These are phyloP conservation scores for Oreochromis niloticus DNA, from an alignment of 2,113 vertebrate genomes.

Conservation along the genomic window DNA sequence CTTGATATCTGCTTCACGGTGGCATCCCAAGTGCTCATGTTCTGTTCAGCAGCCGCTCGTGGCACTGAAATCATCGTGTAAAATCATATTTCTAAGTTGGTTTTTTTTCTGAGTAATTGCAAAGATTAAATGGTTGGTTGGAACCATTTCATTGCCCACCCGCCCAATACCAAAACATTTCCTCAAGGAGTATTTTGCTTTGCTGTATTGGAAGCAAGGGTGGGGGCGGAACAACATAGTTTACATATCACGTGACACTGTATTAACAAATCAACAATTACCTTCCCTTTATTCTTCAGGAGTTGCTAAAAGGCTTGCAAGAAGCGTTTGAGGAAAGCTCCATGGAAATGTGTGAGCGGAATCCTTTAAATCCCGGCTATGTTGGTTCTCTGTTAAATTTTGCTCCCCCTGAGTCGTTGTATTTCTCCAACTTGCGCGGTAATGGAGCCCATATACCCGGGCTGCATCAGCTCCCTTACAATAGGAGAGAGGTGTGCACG, in stretches of 20 bases:
- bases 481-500: constrained; percentile 81
- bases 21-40: not conserved
- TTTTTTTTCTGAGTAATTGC: not conserved
- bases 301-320: constrained; percentile 86
- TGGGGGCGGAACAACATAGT: constrained; percentile 60
- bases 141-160: constrained; percentile 1
- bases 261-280: constrained; percentile 79
- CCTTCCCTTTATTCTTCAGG: constrained; percentile 80
- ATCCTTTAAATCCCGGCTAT: constrained; percentile 89
- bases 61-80: not conserved
- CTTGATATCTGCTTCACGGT: not conserved
- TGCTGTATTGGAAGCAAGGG: constrained; percentile 54
- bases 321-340: constrained; percentile 77
- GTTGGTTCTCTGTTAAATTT: constrained; percentile 90
- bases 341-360: constrained; percentile 95
- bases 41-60: not conserved
- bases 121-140: not conserved
- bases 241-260: constrained; percentile 75
- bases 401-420: constrained; percentile 85
- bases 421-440: constrained; percentile 86
- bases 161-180: constrained; percentile 35
- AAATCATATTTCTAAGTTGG: not conserved
- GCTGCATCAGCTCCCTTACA: constrained; percentile 84
- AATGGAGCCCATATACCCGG: constrained; percentile 87
- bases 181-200: constrained; percentile 44